phyloP scores from a whole-genome alignment of 2,888 invertebrate species.

The Pycnomerus fuliginosus region DNA sequence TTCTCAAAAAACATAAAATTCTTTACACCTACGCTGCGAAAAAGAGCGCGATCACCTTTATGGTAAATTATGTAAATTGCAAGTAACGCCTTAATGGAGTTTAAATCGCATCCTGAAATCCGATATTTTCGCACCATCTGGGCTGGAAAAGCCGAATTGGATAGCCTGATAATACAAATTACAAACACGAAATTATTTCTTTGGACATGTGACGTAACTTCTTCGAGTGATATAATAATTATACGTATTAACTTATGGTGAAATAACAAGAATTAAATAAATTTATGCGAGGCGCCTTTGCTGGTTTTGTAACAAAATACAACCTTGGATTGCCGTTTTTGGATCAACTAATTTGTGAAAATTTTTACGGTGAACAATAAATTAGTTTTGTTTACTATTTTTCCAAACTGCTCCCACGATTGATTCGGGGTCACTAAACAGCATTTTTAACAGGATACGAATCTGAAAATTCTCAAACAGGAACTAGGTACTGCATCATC shows the following conservation, averaged over 20 bases:
- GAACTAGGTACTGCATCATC: no score
- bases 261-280: slow-evolving; percentile 14
- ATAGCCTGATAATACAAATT: no score
- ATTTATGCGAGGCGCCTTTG: slow-evolving; percentile 20
- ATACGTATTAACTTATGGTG: slow-evolving; percentile 13
- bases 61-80: slow-evolving; percentile 19
- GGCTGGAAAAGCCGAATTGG: no score
- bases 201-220: slow-evolving; percentile 10
- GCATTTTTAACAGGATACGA: no score
- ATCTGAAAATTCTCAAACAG: no score
- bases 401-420: no score
- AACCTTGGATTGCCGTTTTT: slow-evolving; percentile 21
- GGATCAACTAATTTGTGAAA: slow-evolving; percentile 13
- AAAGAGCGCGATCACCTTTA: slow-evolving; percentile 13
- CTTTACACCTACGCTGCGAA: no score
- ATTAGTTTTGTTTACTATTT: no score
- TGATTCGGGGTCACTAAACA: no score
- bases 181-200: no score
- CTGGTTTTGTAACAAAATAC: slow-evolving; percentile 21
- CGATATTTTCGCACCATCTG: slow-evolving; percentile 17
- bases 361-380: no score
- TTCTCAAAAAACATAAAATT: no score
- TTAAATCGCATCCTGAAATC: slow-evolving; percentile 14
- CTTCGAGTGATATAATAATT: slow-evolving; percentile 13
- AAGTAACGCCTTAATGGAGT: slow-evolving; percentile 13